Evolutionary conservation across 2,797 vertebrate species (phyloP), one percentile per base, ranked within the genome.

Genomic region (Pangasius djambal): DNA sequence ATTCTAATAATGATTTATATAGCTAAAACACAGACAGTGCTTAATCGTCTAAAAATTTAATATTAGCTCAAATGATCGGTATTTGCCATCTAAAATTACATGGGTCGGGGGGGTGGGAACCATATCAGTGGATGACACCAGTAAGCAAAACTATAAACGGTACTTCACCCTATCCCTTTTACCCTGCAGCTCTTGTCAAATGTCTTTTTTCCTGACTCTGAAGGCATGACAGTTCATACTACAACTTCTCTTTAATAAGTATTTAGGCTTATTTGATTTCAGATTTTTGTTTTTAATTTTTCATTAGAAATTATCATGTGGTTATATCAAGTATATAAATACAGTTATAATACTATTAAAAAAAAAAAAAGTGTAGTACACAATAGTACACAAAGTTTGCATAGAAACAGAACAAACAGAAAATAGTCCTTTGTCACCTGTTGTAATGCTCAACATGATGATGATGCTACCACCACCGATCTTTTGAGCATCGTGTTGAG

Each of bases 111-210:
- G 50, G 4, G 5, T 44, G 5, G 34, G 7, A 83, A 7, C 57
- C 28, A 28, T 0, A 44, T 44, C 25, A 63, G 25, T 48, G 37
- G 12, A n/a, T 5, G 6, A 83, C 25, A 48, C 22, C 25, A 65
- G 10, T n/a, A 44, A 65, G 59, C 81, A 63, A 28, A 83, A 83
- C 13, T 44, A 63, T 65, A 83, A 83, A 82, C 40, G 16, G 34
- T 61, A 61, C 4, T 7, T 40, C 31, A 81, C 4, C 8, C 20
- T 34, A 12, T 9, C 9, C 52, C 4, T 59, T 52, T 81, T 59
- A 31, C 15, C 6, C 9, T 57, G 52, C 78, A 34, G 31, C 18
- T 59, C 31, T 57, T 25, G 31, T 25, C 31, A 37, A 59, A 59
- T 59, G 9, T 57, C 12, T 57, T 59, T 81, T 18, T 25, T 31